Evolutionary conservation across 2,888 invertebrate genomes (phyloP).

Genomic region (Liopterus haemorrhoidalis): DNA sequence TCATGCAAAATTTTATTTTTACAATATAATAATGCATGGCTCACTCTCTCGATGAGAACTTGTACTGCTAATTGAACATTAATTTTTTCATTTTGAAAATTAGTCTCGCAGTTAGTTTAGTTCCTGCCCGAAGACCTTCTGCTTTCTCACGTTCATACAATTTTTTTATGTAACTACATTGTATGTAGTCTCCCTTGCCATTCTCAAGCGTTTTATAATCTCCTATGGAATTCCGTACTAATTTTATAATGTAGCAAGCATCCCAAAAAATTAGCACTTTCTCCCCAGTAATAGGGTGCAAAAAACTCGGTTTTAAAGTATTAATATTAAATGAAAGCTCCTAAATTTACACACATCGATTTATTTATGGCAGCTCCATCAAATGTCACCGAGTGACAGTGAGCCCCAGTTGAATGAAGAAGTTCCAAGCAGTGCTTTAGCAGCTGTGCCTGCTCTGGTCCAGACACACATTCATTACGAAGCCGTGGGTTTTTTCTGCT

Average conservation of each 20-base stretch:
- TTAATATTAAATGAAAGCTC: background rate
- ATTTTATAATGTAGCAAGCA: slow-evolving; percentile 6
- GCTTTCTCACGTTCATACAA: no score
- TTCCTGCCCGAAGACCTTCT: no score
- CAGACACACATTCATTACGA: background rate
- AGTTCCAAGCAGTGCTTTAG: slow-evolving; percentile 1
- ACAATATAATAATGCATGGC: no score
- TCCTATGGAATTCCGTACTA: background rate
- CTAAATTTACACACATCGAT: slow-evolving; percentile 5
- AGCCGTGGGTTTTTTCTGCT: no score
- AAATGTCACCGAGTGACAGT: slow-evolving; percentile 7
- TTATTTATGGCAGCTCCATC: slow-evolving; percentile 9
- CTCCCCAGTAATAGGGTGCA: background rate
- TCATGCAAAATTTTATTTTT: no score
- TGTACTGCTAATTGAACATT: no score
- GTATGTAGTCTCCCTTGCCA: no score
- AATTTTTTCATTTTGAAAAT: no score
- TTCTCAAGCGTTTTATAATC: slow-evolving; percentile 3
- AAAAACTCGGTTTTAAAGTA: slow-evolving; percentile 4
- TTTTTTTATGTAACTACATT: no score
- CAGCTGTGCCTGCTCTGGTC: background rate
- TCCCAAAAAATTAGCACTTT: slow-evolving; percentile 3
- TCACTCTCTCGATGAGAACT: no score
- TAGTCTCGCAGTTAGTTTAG: no score
- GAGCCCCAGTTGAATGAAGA: slow-evolving; percentile 1